Conservation (phyloP, 1,140 invertebrate species). For the Dreissena rostriformis region DNA sequence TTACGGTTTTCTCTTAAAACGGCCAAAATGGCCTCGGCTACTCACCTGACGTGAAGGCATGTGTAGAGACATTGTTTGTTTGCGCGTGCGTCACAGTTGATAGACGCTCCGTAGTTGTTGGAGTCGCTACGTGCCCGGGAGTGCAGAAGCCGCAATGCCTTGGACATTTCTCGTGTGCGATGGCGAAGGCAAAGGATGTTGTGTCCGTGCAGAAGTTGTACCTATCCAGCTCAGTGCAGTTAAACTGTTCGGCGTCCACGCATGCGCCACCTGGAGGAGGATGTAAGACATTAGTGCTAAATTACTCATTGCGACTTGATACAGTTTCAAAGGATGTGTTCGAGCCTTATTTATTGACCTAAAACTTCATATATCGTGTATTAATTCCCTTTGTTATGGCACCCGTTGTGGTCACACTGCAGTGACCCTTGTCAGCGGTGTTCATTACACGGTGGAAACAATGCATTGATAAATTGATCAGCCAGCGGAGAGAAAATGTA, state of each 20-base stretch:
- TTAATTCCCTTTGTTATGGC: not conserved
- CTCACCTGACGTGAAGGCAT: not conserved
- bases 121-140: not conserved
- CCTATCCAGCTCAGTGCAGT: constrained; percentile 2
- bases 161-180: constrained; percentile 20
- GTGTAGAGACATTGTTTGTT: not conserved
- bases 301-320: not conserved
- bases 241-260: constrained; percentile 4
- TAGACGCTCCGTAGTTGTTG: not conserved
- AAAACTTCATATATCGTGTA: not conserved
- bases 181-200: not conserved
- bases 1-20: not conserved
- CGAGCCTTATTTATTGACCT: not conserved
- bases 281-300: not conserved
- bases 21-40: not conserved
- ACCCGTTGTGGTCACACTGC: not conserved
- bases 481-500: too few species aligned
- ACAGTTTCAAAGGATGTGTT: not conserved
- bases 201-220: constrained; percentile 24
- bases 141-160: constrained; percentile 2
- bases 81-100: not conserved
- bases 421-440: not conserved
- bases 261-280: not conserved
- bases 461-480: too few species aligned
- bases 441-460: too few species aligned